Conservation (phyloP, 1,140 invertebrate species). For the Maniola jurtina region DNA sequence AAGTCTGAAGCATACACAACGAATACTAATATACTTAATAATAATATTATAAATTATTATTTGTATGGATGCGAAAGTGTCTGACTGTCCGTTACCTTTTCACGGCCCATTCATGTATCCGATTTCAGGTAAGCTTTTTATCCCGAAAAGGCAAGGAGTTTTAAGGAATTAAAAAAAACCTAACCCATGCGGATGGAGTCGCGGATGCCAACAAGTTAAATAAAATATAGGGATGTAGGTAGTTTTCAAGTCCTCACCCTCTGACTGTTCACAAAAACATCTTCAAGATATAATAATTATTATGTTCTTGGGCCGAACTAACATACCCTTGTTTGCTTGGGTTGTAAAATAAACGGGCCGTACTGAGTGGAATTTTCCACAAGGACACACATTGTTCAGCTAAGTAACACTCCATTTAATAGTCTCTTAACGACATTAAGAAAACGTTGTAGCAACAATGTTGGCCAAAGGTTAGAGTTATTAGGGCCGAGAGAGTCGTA, state of each 20-base stretch:
- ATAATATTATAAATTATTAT: too few relatives aligned
- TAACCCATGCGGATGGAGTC: too few relatives aligned
- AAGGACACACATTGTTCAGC: constrained; percentile 34
- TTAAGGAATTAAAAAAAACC: too few relatives aligned
- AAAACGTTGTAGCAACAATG: constrained; percentile 48
- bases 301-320: neutral
- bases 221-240: too few relatives aligned
- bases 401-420: constrained; percentile 48
- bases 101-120: too few relatives aligned
- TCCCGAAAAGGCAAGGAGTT: too few relatives aligned
- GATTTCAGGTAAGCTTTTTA: too few relatives aligned
- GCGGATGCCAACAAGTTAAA: too few relatives aligned
- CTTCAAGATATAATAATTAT: neutral
- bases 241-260: neutral
- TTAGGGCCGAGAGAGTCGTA: constrained; percentile 39
- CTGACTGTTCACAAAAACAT: neutral
- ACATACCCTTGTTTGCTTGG: constrained; percentile 24
- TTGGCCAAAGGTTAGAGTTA: constrained; percentile 32
- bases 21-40: too few relatives aligned
- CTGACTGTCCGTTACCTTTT: too few relatives aligned
- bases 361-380: constrained; percentile 22
- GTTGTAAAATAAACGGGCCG: constrained; percentile 26
- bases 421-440: constrained; percentile 49
- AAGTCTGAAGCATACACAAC: too few relatives aligned
- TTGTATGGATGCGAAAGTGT: too few relatives aligned